Conservation (phyloP, 2,113 vertebrate genomes). For the Pluvianellus socialis region DNA sequence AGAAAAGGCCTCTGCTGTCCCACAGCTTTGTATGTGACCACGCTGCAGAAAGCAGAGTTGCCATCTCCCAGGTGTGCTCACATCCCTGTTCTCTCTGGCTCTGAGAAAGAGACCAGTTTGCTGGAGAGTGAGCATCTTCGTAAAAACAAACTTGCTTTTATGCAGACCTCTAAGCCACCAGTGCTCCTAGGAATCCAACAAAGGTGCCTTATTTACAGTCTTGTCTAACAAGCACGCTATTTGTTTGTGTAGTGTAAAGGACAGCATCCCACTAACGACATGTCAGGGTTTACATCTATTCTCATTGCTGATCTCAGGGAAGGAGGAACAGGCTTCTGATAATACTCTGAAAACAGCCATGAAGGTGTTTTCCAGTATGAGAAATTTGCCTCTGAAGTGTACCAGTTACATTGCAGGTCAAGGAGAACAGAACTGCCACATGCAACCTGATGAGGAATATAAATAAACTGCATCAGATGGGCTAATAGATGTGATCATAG, state of each 20-base stretch:
- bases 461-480: not conserved
- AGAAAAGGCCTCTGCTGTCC: not conserved
- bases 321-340: not conserved
- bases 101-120: not conserved
- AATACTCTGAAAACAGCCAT: not conserved
- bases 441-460: not conserved
- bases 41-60: not conserved
- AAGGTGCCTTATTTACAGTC: not conserved
- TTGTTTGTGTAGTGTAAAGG: not conserved
- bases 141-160: not conserved
- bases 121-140: not conserved
- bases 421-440: not conserved
- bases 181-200: not conserved
- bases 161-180: not conserved
- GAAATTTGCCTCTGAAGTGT: not conserved
- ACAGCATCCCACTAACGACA: not conserved
- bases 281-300: not conserved
- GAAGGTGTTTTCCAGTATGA: not conserved
- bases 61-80: not conserved
- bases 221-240: not conserved
- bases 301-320: not conserved
- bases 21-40: not conserved
- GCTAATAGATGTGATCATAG: constrained; percentile 37
- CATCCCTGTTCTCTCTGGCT: not conserved
- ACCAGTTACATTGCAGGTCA: fast-evolving